phyloP scores from a whole-genome alignment of 2,888 invertebrate genomes.

The Muschampia plurimacula region DNA sequence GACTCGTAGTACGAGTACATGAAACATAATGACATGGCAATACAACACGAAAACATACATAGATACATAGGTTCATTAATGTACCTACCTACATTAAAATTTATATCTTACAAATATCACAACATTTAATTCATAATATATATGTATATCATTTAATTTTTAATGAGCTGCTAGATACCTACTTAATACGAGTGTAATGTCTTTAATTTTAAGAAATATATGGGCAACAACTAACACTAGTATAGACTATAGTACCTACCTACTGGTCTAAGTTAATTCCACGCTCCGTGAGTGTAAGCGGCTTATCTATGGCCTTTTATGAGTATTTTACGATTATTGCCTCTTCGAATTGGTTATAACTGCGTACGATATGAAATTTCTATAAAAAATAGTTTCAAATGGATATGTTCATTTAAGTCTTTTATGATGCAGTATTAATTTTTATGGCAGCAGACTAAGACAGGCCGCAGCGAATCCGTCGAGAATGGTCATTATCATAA shows the following conservation, averaged over 20 bases:
- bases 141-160: too few species aligned
- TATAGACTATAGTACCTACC: not conserved
- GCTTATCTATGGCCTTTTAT: slow-evolving; percentile 79
- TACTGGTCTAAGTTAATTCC: slow-evolving; percentile 59
- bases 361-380: slow-evolving; percentile 80
- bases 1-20: too few species aligned
- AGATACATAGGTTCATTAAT: too few species aligned
- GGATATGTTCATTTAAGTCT: slow-evolving; percentile 77
- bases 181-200: too few species aligned
- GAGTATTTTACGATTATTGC: slow-evolving; percentile 82
- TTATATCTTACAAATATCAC: too few species aligned
- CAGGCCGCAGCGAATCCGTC: slow-evolving; percentile 19
- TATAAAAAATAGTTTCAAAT: slow-evolving; percentile 79
- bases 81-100: too few species aligned
- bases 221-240: not conserved
- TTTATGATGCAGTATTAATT: slow-evolving; percentile 68
- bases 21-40: too few species aligned
- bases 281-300: slow-evolving; percentile 66
- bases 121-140: too few species aligned
- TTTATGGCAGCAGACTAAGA: slow-evolving; percentile 55
- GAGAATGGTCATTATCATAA: slow-evolving; percentile 17
- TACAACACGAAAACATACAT: too few species aligned
- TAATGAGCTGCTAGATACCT: too few species aligned
- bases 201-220: not conserved
- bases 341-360: slow-evolving; percentile 80